Evolutionary conservation across 2,797 vertebrate species (phyloP).

Genomic region (Chromis chromis): DNA sequence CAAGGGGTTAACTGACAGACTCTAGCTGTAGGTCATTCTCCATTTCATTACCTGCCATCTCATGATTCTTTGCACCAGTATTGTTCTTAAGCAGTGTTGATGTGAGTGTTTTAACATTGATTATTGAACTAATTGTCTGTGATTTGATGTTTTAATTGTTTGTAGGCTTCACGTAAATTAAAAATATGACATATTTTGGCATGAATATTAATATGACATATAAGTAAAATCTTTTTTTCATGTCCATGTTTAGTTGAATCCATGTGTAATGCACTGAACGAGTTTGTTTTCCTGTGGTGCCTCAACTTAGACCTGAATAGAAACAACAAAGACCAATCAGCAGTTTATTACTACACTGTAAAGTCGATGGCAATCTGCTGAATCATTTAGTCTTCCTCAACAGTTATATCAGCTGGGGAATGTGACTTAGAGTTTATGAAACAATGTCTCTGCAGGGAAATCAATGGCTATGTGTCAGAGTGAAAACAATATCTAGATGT

Average conservation of each 20-base stretch:
- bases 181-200: no score
- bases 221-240: background rate
- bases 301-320: background rate
- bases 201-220: no score
- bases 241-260: slow-evolving; percentile 1
- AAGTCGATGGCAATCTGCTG: slow-evolving; percentile 17
- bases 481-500: slow-evolving; percentile 40
- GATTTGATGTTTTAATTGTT: no score
- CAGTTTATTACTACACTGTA: background rate
- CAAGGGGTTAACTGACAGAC: no score
- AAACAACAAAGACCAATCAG: background rate
- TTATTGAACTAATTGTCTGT: no score
- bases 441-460: slow-evolving; percentile 49
- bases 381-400: slow-evolving; percentile 21
- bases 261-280: background rate
- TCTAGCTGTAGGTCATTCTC: no score
- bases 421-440: slow-evolving; percentile 50
- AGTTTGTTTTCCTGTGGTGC: background rate
- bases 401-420: background rate
- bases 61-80: no score
- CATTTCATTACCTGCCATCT: no score
- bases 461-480: slow-evolving; percentile 37
- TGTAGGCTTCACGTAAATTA: no score
- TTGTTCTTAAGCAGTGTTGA: no score
- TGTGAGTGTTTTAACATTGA: no score